phyloP scores from a whole-genome alignment of 2,888 invertebrate species.

The Melinaea marsaeus region DNA sequence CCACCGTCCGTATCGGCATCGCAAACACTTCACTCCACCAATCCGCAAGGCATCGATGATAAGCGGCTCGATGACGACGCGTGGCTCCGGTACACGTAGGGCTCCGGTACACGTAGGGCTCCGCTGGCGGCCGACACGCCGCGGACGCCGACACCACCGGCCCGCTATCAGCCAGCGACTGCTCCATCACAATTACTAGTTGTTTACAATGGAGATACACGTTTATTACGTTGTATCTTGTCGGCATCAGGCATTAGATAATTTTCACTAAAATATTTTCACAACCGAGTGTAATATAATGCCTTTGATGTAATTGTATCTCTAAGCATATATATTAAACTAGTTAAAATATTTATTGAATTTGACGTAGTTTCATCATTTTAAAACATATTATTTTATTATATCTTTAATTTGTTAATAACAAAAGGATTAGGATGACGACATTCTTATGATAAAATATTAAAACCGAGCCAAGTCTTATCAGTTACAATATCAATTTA shows the following conservation, averaged over 20 bases:
- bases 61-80: constrained; percentile 41
- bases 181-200: constrained; percentile 52
- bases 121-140: constrained; percentile 35
- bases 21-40: constrained; percentile 74
- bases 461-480: constrained; percentile 5
- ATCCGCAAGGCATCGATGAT: constrained; percentile 63
- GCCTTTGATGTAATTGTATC: constrained; percentile 18
- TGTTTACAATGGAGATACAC: constrained; percentile 70
- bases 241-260: constrained; percentile 51
- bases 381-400: too few relatives aligned
- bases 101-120: constrained; percentile 32
- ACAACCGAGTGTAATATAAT: constrained; percentile 11
- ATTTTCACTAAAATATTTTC: constrained; percentile 38
- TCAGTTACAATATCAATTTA: constrained; percentile 10
- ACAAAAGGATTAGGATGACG: constrained; percentile 13
- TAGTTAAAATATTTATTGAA: too few relatives aligned
- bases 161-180: constrained; percentile 57
- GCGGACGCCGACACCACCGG: constrained; percentile 47
- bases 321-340: neutral
- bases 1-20: constrained; percentile 58
- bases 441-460: neutral
- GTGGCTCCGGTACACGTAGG: constrained; percentile 26
- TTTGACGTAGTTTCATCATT: too few relatives aligned
- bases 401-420: constrained; percentile 1
- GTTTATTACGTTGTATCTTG: constrained; percentile 69